These are phyloP conservation scores for Drosophila insularis DNA, from an alignment of 1,140 invertebrate species.

Conservation along the genomic window DNA sequence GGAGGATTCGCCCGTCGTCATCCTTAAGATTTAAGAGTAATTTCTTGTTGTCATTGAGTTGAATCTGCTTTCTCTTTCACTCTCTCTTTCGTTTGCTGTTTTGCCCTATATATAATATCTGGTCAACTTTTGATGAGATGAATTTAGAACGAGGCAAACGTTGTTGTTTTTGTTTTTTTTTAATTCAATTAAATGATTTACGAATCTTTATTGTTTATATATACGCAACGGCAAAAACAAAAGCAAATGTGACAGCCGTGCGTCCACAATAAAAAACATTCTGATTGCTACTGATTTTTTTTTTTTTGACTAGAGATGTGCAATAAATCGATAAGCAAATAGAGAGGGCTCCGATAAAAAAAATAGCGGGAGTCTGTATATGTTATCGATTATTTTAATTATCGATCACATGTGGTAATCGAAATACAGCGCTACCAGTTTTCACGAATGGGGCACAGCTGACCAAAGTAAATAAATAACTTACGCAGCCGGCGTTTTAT, in stretches of 20 bases:
- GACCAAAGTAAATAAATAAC: neutral
- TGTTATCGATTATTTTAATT: no score
- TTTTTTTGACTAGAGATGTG: neutral
- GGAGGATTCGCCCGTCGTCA: slow-evolving; percentile 15
- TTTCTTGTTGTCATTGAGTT: neutral
- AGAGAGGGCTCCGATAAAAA: no score
- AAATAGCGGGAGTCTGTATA: no score
- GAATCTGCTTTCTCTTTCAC: slow-evolving; percentile 11
- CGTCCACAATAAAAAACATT: slow-evolving; percentile 2
- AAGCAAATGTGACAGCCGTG: neutral
- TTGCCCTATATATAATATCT: neutral
- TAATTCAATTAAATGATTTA: slow-evolving; percentile 30
- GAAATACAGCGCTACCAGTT: no score
- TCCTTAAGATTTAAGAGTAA: slow-evolving; percentile 9
- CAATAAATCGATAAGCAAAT: no score
- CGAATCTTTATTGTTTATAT: slow-evolving; percentile 14
- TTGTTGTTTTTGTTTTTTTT: slow-evolving; percentile 25
- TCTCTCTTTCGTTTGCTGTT: neutral
- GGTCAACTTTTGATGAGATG: neutral
- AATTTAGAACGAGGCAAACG: slow-evolving; percentile 14
- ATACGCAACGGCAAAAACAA: slow-evolving; percentile 6
- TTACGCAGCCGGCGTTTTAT: neutral
- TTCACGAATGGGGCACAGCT: no score
- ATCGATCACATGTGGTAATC: no score
- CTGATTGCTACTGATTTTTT: slow-evolving; percentile 12